Evolutionary conservation across 2,113 vertebrate genomes (phyloP).

Genomic region (Tragelaphus scriptus): DNA sequence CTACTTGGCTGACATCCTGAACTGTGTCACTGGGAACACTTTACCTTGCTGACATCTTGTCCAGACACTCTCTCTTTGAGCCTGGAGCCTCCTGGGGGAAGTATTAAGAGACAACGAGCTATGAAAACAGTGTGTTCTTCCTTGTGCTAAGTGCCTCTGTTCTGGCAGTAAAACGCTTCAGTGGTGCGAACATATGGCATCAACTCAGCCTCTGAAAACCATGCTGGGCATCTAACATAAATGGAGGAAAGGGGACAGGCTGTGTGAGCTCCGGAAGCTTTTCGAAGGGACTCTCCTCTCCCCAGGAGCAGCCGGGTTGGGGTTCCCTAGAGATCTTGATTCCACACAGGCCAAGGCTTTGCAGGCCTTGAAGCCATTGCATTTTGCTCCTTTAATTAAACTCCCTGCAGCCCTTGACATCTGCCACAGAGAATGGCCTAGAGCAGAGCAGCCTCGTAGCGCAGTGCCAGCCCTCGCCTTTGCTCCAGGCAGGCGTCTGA

Average conservation of each 20-base stretch:
- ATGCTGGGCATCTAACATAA: constrained; percentile 51
- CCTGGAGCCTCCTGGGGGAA: background rate
- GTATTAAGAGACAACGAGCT: constrained; percentile 32
- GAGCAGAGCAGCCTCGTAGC: background rate
- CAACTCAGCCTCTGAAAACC: background rate
- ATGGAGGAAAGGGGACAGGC: background rate
- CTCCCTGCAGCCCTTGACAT: background rate
- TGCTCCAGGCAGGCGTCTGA: background rate
- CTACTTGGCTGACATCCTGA: background rate
- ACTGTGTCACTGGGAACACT: background rate
- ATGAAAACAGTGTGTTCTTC: constrained; percentile 23
- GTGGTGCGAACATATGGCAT: constrained; percentile 50
- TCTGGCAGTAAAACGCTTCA: constrained; percentile 47
- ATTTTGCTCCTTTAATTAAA: constrained; percentile 25
- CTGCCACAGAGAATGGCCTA: background rate
- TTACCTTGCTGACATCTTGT: constrained; percentile 1
- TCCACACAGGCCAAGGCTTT: background rate
- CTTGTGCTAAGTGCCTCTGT: constrained; percentile 41
- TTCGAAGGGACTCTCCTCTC: background rate
- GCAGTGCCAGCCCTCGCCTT: background rate
- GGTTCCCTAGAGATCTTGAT: background rate
- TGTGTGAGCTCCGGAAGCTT: background rate
- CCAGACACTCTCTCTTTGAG: background rate
- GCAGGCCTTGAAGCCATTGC: background rate
- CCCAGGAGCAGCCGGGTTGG: background rate